A percentile compares a stretch with the other conserved stretches of the same genome.
Conservation (phyloP, 2,888 invertebrate species). For the Acanthosepion pharaonis region DNA sequence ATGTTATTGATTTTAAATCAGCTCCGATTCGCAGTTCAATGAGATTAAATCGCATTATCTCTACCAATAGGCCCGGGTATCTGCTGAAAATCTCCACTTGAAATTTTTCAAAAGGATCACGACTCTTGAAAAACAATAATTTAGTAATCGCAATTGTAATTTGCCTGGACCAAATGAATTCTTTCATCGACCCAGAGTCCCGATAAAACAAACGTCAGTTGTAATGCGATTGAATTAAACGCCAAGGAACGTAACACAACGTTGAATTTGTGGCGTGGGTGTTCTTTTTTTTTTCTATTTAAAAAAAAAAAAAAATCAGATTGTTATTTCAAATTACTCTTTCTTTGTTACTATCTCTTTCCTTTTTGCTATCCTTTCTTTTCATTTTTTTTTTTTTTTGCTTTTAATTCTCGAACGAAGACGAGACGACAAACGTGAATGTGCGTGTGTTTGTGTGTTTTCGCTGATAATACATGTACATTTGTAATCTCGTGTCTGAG, state of each 20-base stretch:
- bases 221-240: slow-evolving; percentile 33
- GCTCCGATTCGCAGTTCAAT: background rate
- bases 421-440: background rate
- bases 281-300: background rate
- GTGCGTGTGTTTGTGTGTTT: background rate
- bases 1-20: background rate
- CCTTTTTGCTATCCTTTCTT: background rate
- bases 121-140: slow-evolving; percentile 11
- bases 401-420: background rate
- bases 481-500: background rate
- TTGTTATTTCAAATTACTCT: background rate
- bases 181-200: background rate
- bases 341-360: background rate
- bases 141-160: background rate
- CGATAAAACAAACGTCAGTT: background rate
- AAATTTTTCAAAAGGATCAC: slow-evolving; percentile 33
- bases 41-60: background rate
- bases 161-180: background rate
- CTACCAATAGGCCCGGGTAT: background rate
- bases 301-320: background rate
- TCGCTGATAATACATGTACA: background rate
- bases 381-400: too few relatives aligned
- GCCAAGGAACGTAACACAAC: background rate
- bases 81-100: background rate
- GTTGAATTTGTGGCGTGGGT: background rate